phyloP scores from a whole-genome alignment of 2,888 invertebrate genomes.

The Piscicola geometra region DNA sequence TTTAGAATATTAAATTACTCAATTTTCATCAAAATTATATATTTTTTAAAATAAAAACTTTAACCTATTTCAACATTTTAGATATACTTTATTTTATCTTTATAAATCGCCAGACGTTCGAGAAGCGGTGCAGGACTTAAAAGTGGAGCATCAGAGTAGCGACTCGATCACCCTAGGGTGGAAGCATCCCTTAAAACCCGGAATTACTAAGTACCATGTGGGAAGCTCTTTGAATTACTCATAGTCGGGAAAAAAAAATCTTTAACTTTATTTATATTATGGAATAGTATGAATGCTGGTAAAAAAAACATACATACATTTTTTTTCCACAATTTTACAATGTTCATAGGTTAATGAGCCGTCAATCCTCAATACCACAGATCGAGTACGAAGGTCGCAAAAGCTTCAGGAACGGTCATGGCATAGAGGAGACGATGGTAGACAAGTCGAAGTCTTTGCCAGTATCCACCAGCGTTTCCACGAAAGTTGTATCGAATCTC shows the following conservation, averaged over 20 bases:
- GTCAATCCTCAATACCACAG: constrained; percentile 43
- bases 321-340: too few relatives aligned
- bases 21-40: neutral
- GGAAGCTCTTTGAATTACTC: too few relatives aligned
- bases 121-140: constrained; percentile 43
- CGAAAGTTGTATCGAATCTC: constrained; percentile 47
- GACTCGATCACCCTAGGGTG: constrained; percentile 49
- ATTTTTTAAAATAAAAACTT: neutral
- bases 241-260: too few relatives aligned
- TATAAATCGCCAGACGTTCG: constrained; percentile 37
- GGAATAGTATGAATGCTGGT: neutral
- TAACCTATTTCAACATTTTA: neutral
- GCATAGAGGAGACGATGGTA: constrained; percentile 43
- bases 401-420: constrained; percentile 46
- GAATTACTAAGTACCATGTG: constrained; percentile 49
- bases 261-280: too few relatives aligned
- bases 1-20: neutral
- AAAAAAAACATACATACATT: neutral
- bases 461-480: constrained; percentile 47
- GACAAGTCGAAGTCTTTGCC: constrained; percentile 38
- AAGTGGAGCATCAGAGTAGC: constrained; percentile 40
- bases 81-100: constrained; percentile 8
- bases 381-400: constrained; percentile 49
- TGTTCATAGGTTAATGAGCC: too few relatives aligned
- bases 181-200: constrained; percentile 50